Evolutionary conservation across 37 sponge, comb jelly and placozoan species (phyloP), one percentile per base, ranked within the genome.

Genomic region (Ephydatia muelleri): DNA sequence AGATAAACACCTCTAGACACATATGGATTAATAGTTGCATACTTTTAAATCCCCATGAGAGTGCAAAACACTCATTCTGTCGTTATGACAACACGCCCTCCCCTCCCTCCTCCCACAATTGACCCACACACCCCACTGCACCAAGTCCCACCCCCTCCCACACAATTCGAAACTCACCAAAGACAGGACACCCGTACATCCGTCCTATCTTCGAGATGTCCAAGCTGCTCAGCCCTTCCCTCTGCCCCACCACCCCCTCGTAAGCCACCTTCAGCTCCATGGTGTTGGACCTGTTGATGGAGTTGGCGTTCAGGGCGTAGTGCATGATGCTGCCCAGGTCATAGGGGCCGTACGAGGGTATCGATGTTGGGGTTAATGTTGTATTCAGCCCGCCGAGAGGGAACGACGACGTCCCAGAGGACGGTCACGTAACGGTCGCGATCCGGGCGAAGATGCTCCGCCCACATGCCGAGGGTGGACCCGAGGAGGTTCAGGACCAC

Each of bases 251-350:
- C 67, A 9, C 27, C 0, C 89, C 84, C 4, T 11, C 73, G 68
- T 73, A 89, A 34, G n/a, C 48, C 0, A 39, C 73, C 38, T 27
- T n/a, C 23, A 73, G 77, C 35, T 0, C 30, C 64, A 89, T 71
- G 21, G 89, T 89, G 13, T 80, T 80, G 22, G 21, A 21, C 0
- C 84, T 81, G 31, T 79, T 75, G 0, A 2, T 43, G 14, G 84
- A 79, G 38, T 79, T 84, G 16, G 84, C 84, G 3, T 77, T 66
- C 37, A 57, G 65, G 16, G 31, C 27, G 34, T 80, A 79, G 47
- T 89, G 89, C 89, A 89, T 89, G 71, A 89, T 89, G 72, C 80
- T 80, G 80, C 65, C 76, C 35, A 65, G 49, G 73, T 86, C 86
- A 35, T 86, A 86, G 4, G 67, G 57, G 6, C 29, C 43, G 14